Evolutionary conservation across 2,113 vertebrate species (phyloP), one percentile per base, ranked within the genome.

Genomic region (Austrofundulus limnaeus): DNA sequence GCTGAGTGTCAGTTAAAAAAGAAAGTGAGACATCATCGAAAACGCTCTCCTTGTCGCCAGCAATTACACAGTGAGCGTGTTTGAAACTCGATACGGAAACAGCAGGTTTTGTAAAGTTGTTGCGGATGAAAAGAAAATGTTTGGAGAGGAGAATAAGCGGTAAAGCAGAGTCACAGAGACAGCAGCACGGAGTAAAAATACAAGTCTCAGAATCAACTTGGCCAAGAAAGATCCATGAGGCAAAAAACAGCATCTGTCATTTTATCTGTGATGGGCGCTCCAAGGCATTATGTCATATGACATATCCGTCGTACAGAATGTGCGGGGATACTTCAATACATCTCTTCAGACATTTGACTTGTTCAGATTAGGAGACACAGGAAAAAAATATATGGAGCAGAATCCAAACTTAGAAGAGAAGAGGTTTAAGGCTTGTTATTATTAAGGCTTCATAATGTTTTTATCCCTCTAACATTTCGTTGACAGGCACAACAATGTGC

Each of bases 201-300:
- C 84, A 73, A 82, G 69, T 77, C 76, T 86, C 64, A 73, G 83
- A 92, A 84, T 87, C 73, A 51, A 73, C 71, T 61, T 76, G 78
- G 80, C 73, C 74, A 68, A 64, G 78, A 80, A 85, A 87, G 85
- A 90, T 88, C 83, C 87, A 88, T 59, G 88, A 88, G 85, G 85
- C 86, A 90, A 88, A 88, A 90, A 90, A 87, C 89, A 90, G 88
- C 90, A 90, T 92, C 89, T 91, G 87, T 92, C 90, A 90, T 91
- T 92, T 91, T 90, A 91, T 90, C 87, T 84, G 84, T 87, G 86
- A 89, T 75, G 84, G 86, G 34, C 42, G 84, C 90, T 90, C 1
- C 50, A 46, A 81, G 91, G 89, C 88, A 85, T 86, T 66, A 88
- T 91, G 91, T 92, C 90, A 92, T 65, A 88, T 77, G 82, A 92